A percentile compares a stretch with the other conserved stretches of the same genome.
Evolutionary conservation across 2,888 invertebrate genomes (phyloP).

Genomic region (Cacoxenus indagator): DNA sequence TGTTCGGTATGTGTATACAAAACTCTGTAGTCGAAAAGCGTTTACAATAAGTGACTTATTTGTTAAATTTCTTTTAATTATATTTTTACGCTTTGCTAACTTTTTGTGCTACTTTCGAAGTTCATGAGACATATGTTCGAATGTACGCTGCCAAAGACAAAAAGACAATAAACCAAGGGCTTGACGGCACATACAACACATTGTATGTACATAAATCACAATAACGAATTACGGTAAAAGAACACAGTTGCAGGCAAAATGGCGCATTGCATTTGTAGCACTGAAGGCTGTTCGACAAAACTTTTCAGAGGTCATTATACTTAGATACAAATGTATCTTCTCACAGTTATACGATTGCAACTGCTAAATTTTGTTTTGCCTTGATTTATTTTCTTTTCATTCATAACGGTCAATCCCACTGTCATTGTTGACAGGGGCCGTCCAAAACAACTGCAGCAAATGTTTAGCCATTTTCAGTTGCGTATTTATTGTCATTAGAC

Average conservation of each 20-base stretch:
- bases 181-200: not conserved
- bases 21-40: not conserved
- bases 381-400: not conserved
- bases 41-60: not conserved
- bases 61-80: slow-evolving; percentile 11
- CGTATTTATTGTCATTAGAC: slow-evolving; percentile 46
- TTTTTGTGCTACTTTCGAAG: not conserved
- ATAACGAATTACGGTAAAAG: not conserved
- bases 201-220: not conserved
- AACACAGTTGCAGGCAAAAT: not conserved
- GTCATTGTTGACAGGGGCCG: not conserved
- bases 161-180: not conserved
- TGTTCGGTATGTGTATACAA: too few relatives aligned
- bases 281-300: not conserved
- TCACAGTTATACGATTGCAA: too few relatives aligned
- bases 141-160: not conserved
- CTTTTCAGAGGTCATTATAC: not conserved
- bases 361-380: not conserved
- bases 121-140: not conserved
- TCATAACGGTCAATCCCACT: not conserved
- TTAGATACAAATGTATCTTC: slow-evolving; percentile 2
- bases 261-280: not conserved
- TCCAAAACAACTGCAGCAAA: not conserved
- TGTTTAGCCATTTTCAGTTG: not conserved
- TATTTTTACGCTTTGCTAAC: not conserved